Base-by-base conservation (phyloP, 2,797 vertebrate genomes). In the Eupleurogrammus muticus region DNA sequence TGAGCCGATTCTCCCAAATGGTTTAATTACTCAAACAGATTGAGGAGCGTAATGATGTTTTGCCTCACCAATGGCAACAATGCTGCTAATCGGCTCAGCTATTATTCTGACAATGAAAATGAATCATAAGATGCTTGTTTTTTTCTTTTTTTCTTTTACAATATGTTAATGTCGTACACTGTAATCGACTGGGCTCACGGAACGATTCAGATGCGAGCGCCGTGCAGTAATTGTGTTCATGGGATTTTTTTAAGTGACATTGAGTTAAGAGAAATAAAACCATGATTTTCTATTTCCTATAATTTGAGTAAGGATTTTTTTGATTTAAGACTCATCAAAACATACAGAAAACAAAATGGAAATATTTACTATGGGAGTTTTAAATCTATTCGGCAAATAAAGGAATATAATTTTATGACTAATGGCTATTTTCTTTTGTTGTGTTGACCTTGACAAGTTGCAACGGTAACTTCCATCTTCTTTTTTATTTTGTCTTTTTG, bases 1-100 rank as follows among this genome's bases (percentile, higher is more conserved):
- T 19, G 64, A 87, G 87, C 84, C 79, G 82, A 87, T 84, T 87
- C 74, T 84, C 80, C 80, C 78, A 85, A 92, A 90, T 84, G 85
- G 70, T 91, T 92, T 92, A 92, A 92, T 92, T 89, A 89, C 90
- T 92, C 87, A 89, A 88, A 90, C 87, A 91, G 88, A 90, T 85
- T 90, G 89, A 91, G 83, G 60, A 87, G 84, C 77, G 70, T 92
- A 90, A 92, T 90, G 86, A 90, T 82, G 86, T 91, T 90, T 91
- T 88, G 84, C 82, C 76, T 90, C 80, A 89, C 82, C 81, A 76
- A 89, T 77, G 66, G 87, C 74, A 90, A 92, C 90, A 92, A 89
- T 86, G 81, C 83, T 73, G 85, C 81, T 92, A 92, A 92, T 92
- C 87, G 84, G 89, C 89, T 92, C 89, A 91, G 89, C 83, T 90